phyloP scores from a whole-genome alignment of 2,797 vertebrate species.

The Chaetophractus vellerosus region DNA sequence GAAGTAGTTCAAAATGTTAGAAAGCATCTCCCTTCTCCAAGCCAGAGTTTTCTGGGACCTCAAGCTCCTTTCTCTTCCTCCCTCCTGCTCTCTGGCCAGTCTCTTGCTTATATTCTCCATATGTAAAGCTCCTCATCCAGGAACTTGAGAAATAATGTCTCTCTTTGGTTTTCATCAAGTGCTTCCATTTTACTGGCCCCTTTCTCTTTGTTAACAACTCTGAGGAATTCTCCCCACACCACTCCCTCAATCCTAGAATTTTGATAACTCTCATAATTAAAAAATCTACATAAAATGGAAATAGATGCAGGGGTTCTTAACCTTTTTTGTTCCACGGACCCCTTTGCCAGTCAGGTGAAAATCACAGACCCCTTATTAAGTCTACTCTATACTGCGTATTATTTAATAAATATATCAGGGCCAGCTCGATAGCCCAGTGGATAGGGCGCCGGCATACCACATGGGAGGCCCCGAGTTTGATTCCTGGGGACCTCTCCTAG shows the following conservation, averaged over 20 bases:
- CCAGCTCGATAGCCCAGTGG: no score
- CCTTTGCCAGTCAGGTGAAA: no score
- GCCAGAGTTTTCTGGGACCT: background rate
- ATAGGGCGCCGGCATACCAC: no score
- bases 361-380: no score
- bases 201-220: background rate
- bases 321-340: no score
- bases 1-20: background rate
- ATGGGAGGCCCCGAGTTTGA: no score
- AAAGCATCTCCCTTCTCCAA: background rate
- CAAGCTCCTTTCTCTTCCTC: background rate
- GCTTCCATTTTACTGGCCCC: background rate
- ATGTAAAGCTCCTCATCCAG: background rate
- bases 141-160: background rate
- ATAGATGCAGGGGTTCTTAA: no score
- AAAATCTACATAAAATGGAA: background rate
- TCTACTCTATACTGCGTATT: no score
- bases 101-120: no score
- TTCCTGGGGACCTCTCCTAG: no score
- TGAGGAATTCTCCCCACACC: background rate
- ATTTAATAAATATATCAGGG: no score
- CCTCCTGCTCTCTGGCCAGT: no score
- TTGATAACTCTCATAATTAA: slow-evolving; percentile 19
- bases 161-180: background rate
- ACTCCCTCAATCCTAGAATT: background rate